Conservation (phyloP, 2,113 vertebrate genomes). For the Toxostoma redivivum region DNA sequence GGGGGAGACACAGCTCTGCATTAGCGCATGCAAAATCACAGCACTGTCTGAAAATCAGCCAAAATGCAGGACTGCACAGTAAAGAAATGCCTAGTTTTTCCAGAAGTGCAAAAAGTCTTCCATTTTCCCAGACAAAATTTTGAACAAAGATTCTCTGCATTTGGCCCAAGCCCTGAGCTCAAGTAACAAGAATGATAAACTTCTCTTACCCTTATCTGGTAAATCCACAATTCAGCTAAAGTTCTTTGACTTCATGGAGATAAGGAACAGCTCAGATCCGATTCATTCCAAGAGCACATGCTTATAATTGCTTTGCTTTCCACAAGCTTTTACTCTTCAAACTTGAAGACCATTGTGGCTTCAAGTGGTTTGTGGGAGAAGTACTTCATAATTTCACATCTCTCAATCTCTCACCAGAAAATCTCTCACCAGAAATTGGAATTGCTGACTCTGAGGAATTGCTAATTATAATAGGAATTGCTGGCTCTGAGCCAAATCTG, state of each 20-base stretch:
- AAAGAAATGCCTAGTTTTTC: background rate
- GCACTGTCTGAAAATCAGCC: background rate
- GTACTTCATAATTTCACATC: background rate
- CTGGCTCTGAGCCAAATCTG: background rate
- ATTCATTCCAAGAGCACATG: background rate
- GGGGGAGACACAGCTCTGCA: background rate
- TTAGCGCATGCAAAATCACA: background rate
- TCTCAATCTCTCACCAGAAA: background rate
- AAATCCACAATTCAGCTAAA: background rate
- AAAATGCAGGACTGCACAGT: accelerated
- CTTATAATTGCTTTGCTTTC: background rate
- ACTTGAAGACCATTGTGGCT: accelerated
- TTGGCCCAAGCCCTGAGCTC: background rate
- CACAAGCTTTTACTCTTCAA: background rate
- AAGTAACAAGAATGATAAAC: background rate
- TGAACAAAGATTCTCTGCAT: background rate
- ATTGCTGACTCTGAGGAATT: background rate
- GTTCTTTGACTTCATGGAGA: background rate
- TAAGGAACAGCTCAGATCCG: accelerated
- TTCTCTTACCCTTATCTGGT: background rate
- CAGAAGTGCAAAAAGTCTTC: background rate
- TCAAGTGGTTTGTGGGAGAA: background rate
- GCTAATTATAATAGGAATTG: background rate
- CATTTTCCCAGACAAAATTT: background rate
- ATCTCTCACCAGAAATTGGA: background rate